Evolutionary conservation across 2,888 invertebrate species (phyloP).

Genomic region (Phasia obesa): DNA sequence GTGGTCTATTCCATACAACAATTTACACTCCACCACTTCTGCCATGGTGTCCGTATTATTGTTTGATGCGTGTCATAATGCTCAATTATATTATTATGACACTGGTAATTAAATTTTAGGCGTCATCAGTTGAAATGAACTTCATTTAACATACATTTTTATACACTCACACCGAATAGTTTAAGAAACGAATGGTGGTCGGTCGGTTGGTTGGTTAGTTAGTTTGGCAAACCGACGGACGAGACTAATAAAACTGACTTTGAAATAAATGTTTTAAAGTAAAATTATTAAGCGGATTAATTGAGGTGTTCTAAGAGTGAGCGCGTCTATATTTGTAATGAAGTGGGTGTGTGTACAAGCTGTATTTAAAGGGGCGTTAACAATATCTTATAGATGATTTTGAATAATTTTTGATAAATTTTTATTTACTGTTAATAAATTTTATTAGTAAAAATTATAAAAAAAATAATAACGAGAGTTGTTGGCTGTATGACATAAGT

Average conservation of each 20-base stretch:
- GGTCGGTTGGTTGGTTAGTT: no score
- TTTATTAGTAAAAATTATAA: slow-evolving; percentile 31
- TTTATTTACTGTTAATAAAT: slow-evolving; percentile 62
- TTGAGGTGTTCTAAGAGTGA: slow-evolving; percentile 19
- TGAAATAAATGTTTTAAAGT: slow-evolving; percentile 57
- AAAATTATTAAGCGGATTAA: slow-evolving; percentile 64
- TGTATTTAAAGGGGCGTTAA: neutral
- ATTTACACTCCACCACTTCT: slow-evolving; percentile 35
- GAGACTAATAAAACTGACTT: slow-evolving; percentile 10
- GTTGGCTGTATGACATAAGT: neutral
- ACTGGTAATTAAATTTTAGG: slow-evolving; percentile 73
- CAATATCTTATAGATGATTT: slow-evolving; percentile 46
- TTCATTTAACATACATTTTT: slow-evolving; percentile 62
- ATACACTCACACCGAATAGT: neutral
- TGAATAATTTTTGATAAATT: slow-evolving; percentile 63
- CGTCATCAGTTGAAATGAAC: slow-evolving; percentile 68
- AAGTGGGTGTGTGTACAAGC: neutral
- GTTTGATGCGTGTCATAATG: slow-evolving; percentile 74
- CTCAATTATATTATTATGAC: slow-evolving; percentile 75
- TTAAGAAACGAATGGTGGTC: slow-evolving; percentile 3
- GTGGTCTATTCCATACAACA: slow-evolving; percentile 48
- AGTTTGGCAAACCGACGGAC: slow-evolving; percentile 2
- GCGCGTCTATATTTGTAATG: slow-evolving; percentile 33
- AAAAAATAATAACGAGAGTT: neutral
- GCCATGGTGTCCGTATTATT: slow-evolving; percentile 14